These are phyloP conservation scores for Ceratoteleas bidentatus DNA, from an alignment of 1,140 invertebrate species.

Conservation along the genomic window DNA sequence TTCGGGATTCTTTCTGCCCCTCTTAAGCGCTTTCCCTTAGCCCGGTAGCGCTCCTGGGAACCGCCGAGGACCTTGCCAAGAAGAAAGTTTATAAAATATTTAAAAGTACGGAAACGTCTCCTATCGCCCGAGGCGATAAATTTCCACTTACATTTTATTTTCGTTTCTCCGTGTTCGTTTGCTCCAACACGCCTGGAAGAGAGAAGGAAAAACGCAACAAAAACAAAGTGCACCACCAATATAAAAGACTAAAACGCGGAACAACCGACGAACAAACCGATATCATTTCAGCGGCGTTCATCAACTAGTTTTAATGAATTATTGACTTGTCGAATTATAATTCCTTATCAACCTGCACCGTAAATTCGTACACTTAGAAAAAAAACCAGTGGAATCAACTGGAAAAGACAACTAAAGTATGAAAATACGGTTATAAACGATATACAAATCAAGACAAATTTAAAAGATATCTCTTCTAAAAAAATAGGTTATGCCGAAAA, in stretches of 20 bases:
- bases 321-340: no score
- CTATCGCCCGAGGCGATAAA: conserved; percentile 81
- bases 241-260: conserved; percentile 49
- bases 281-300: no score
- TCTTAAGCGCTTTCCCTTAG: conserved; percentile 62
- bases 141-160: conserved; percentile 83
- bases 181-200: conserved; percentile 73
- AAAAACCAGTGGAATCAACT: no score
- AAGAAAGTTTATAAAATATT: conserved; percentile 82
- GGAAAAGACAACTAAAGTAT: no score
- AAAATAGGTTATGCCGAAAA: no score
- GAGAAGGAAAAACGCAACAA: conserved; percentile 41
- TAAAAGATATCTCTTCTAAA: no score
- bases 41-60: conserved; percentile 70
- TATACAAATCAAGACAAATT: no score
- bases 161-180: conserved; percentile 76
- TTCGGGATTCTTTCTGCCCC: conserved; percentile 71
- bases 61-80: conserved; percentile 69
- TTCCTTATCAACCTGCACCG: no score
- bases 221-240: conserved; percentile 46
- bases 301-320: no score
- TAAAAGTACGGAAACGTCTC: conserved; percentile 82
- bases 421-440: no score
- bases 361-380: no score
- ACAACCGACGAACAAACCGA: conserved; percentile 10